Base-by-base conservation (phyloP, 2,888 invertebrate species). In the Calephelis perditalis region DNA sequence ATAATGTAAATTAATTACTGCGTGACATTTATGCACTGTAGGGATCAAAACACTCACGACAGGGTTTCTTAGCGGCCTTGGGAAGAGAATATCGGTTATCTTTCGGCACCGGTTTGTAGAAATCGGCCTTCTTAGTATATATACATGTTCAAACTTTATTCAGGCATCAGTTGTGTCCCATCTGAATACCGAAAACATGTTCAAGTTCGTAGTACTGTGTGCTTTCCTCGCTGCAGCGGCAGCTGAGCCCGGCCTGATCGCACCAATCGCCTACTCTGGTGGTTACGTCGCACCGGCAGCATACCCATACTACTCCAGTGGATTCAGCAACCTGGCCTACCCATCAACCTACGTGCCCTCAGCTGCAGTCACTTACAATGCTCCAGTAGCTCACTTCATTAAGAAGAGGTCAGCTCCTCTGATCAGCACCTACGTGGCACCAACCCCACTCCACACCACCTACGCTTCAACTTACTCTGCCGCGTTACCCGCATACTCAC, bases 161-260 rank as follows among this genome's bases (percentile, higher is more conserved):
- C 7, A 43, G 43, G 43, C 45, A 45, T 45, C 45, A 45, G 45
- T 45, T 45, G 45, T 45, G 10, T 43, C 45, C 1, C n/a, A 45
- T 45, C 45, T 40, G 40, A 40, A 40, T 40, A n/a, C 45, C 7
- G 45, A 7, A 45, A 10, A 4, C 11, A 45, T 45, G 45, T 45
- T 45, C 45, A 45, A 45, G 45, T 45, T 45, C 5, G 45, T 45
- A n/a, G 45, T 45, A n/a, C 82, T 92, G 83, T 90, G 83, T 73
- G 88, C 86, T 74, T 79, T 92, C 67, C 73, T 91, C 68, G 86
- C 91, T 71, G 74, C 89, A 65, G 86, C 80, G 67, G 79, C 78
- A 63, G 91, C 91, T 69, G 73, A 73, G 52, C 79, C 78, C 69
- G 65, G 75, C 15, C 52, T 52, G 35, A 11, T 52, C 64, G 12